phyloP scores from a whole-genome alignment of 37 sponge, comb jelly and placozoan species.

The Aplysina aerophoba region DNA sequence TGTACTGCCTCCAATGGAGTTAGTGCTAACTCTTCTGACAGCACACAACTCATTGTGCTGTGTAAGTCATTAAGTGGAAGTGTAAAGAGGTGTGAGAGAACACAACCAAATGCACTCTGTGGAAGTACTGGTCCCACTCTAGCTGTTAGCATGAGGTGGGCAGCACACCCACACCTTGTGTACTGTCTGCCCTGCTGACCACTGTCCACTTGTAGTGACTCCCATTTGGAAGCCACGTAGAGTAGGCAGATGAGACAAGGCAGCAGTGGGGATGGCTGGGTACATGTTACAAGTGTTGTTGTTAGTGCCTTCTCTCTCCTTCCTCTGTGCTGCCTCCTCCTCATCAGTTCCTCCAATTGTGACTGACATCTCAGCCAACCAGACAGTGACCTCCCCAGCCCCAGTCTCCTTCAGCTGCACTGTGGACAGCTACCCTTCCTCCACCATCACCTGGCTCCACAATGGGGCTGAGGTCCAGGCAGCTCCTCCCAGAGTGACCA shows the following conservation, averaged over 20 bases:
- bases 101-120: no score
- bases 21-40: background rate
- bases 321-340: background rate
- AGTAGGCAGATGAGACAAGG: no score
- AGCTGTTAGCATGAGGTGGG: no score
- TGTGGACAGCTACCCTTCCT: slow-evolving; percentile 49
- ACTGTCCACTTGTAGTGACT: no score
- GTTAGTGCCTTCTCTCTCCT: background rate
- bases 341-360: background rate
- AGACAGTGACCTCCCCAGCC: background rate
- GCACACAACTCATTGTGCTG: slow-evolving; percentile 10
- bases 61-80: background rate
- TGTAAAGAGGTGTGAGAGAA: no score
- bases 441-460: slow-evolving; percentile 54
- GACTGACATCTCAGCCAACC: background rate
- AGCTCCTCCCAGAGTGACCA: background rate
- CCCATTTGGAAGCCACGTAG: no score
- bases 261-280: no score
- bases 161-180: no score
- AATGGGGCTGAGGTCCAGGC: background rate
- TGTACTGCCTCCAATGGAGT: slow-evolving; percentile 44
- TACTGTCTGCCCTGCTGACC: no score
- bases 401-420: slow-evolving; percentile 41
- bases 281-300: background rate
- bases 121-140: no score